A percentile compares a stretch with the other conserved stretches of the same genome.
Conservation (phyloP, 1,140 invertebrate genomes). For the Rhizoglyphus robini region DNA sequence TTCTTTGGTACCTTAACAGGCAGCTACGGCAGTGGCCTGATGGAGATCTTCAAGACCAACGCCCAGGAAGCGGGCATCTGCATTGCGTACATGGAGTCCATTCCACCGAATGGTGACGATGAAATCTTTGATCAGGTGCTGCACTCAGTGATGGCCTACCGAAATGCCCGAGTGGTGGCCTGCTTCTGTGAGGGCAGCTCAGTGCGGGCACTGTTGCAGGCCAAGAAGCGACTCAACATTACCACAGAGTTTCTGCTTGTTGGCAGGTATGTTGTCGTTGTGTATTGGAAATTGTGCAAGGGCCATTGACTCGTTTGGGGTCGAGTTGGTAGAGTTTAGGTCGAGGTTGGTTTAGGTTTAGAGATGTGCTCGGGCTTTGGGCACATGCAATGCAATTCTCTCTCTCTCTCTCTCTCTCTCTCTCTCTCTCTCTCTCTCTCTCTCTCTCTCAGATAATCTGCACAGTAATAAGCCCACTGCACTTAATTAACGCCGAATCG, state of each 20-base stretch:
- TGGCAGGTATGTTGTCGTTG: slow-evolving; percentile 44
- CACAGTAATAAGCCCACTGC: too few relatives aligned
- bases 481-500: too few relatives aligned
- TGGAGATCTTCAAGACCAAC: slow-evolving; percentile 53
- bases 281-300: not conserved
- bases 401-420: too few relatives aligned
- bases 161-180: slow-evolving; percentile 46
- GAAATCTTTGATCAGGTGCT: slow-evolving; percentile 39
- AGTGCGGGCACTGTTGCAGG: slow-evolving; percentile 50
- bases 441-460: too few relatives aligned
- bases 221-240: slow-evolving; percentile 46
- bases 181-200: slow-evolving; percentile 70
- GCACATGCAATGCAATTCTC: too few relatives aligned
- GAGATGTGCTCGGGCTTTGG: too few relatives aligned
- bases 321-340: too few relatives aligned
- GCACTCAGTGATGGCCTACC: slow-evolving; percentile 41
- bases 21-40: slow-evolving; percentile 66
- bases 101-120: slow-evolving; percentile 48
- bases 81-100: slow-evolving; percentile 52
- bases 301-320: too few relatives aligned
- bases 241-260: slow-evolving; percentile 49
- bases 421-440: too few relatives aligned
- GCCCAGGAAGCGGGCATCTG: slow-evolving; percentile 53
- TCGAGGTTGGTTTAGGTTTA: too few relatives aligned
- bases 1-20: slow-evolving; percentile 33